phyloP scores from a whole-genome alignment of 2,113 vertebrate genomes.

The Silurus asotus region DNA sequence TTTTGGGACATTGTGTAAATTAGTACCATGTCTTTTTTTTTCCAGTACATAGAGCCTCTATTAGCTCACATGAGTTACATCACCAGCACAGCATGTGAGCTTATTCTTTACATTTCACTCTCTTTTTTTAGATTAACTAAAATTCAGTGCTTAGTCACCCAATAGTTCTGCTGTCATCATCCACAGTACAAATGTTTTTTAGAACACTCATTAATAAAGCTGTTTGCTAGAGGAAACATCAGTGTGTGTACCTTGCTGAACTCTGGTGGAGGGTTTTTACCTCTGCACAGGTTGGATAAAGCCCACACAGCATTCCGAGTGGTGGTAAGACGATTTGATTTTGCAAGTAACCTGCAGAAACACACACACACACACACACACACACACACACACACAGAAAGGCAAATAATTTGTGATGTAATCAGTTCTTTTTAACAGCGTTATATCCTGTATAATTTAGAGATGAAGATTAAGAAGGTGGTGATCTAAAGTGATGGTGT shows the following conservation, averaged over 20 bases:
- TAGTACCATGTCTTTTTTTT: too few relatives aligned
- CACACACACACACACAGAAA: neutral
- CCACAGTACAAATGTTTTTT: too few relatives aligned
- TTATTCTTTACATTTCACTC: too few relatives aligned
- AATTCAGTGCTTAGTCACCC: too few relatives aligned
- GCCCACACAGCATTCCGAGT: slow-evolving; percentile 93
- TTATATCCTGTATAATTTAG: neutral
- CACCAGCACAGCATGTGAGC: too few relatives aligned
- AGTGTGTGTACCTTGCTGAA: slow-evolving; percentile 80
- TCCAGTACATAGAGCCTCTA: too few relatives aligned
- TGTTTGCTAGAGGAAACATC: too few relatives aligned
- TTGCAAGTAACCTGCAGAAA: slow-evolving; percentile 79
- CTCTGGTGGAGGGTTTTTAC: slow-evolving; percentile 91
- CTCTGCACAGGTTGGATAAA: slow-evolving; percentile 89
- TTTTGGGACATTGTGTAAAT: too few relatives aligned
- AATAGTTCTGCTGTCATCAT: too few relatives aligned
- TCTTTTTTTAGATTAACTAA: too few relatives aligned
- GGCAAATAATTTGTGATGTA: neutral
- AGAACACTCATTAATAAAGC: too few relatives aligned
- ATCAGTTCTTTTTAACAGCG: neutral
- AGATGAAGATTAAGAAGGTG: neutral
- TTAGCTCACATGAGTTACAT: too few relatives aligned
- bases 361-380: neutral
- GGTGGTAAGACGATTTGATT: slow-evolving; percentile 87
- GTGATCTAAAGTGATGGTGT: neutral